Evolutionary conservation across 2,113 vertebrate genomes (phyloP), one percentile per base, ranked within the genome.

Genomic region (Coptodon bakossiorum): DNA sequence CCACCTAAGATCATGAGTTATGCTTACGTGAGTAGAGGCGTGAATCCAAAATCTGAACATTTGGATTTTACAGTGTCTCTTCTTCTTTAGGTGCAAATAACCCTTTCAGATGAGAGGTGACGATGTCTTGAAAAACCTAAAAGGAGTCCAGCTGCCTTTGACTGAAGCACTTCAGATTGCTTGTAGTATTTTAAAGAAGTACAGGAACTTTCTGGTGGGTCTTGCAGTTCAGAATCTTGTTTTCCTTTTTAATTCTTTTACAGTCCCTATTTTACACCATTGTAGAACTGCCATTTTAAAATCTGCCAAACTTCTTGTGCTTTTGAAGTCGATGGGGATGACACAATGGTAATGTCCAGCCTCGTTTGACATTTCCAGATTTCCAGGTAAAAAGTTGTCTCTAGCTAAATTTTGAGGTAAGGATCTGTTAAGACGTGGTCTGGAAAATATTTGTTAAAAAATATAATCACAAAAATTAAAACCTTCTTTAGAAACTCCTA

Each of bases 161-260:
- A 76, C 1, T 76, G 24, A 19, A 48, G 43, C 43, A 19, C 24
- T 48, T 48, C 14, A 48, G 43, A 76, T 76, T 7, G 24, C 14
- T 48, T 76, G 14, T 29, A 76, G 8, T 45, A 73, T 27, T 73
- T 73, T 73, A 43, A 31, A 36, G 17, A 19, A 79, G 22, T 17
- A 78, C 50, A 22, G 17, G 5, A 36, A 22, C 7, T 10, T 80
- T 54, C 5, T 0, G 24, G 7, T 7, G 1, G 52, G 8, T 27
- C 6, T 80, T 13, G n/a, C 19, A 24, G 19, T 53, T n/a, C 1
- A 22, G 5, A 53, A 36, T 5, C 19, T 6, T 43, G 22, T 43
- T 27, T 43, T 24, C n/a, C 36, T 43, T 43, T 71, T 43, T 38
- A 38, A 40, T 17, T 27, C 0, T 10, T 45, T 45, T 27, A 45